Evolutionary conservation across 1,140 invertebrate genomes (phyloP), one percentile per base, ranked within the genome.

Genomic region (Ceratitis capitata): DNA sequence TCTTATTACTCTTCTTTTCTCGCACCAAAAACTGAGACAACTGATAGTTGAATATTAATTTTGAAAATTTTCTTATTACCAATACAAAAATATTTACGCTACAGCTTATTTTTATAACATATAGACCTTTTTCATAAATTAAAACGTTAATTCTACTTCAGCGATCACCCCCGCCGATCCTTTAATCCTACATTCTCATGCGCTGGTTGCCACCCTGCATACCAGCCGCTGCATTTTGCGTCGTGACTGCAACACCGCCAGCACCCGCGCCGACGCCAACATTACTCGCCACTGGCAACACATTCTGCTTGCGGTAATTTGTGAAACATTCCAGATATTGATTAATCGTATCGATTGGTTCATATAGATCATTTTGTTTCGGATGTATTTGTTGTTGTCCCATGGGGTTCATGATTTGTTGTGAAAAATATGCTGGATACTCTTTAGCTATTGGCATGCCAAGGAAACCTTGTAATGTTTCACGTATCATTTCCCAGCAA

Each of bases 281-380:
- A 45, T 39, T 10, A 9, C 69, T 23, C 7, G 69, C 39, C 69
- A 78, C 53, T 3, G 78, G 85, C 82, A 85, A 32, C 23, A 85
- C 23, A 82, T 86, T 88, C 39, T 89, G 92, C 92, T 98, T 98
- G 78, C 97, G 93, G 89, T 97, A 98, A 83, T 96, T 95, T 87
- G 95, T 97, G 92, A 99, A 99, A 90, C 98, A 97, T 92, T 99
- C 98, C 88, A 99, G 94, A 92, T 99, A 99, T 89, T 99, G 98
- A 86, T 97, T 96, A 82, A 99, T 96, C 0, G 97, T 98, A 91
- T 99, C 98, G 87, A 97, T 95, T 0, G 97, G 96, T 84, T 96
- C 95, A 91, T 98, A 98, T 69, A 98, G 93, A 19, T 98, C 96
- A 89, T 97, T 97, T 87, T 93, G 93, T 23, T 94, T 94, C 1